These are phyloP conservation scores for Microcaecilia unicolor DNA, from an alignment of 2,797 vertebrate genomes.

Conservation along the genomic window DNA sequence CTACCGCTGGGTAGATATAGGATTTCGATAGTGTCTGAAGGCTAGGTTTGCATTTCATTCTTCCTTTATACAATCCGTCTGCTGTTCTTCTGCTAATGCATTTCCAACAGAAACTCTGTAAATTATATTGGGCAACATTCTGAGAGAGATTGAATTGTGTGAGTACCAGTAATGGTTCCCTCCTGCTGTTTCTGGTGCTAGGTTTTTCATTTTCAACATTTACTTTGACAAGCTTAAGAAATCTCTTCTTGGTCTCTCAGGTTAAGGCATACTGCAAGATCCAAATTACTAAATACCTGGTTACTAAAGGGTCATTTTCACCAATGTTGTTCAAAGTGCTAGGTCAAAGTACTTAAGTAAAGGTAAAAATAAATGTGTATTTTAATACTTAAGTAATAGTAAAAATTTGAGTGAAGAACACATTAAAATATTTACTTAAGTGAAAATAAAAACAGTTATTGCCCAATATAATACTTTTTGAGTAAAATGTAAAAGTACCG, in stretches of 20 bases:
- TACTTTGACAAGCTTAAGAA: background rate
- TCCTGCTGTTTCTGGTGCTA: constrained; percentile 32
- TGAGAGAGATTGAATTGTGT: constrained; percentile 40
- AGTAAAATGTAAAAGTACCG: too few relatives aligned
- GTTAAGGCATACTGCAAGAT: too few relatives aligned
- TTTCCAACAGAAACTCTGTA: constrained; percentile 57
- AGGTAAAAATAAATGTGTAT: too few relatives aligned
- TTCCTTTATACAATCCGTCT: constrained; percentile 38
- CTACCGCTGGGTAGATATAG: constrained; percentile 32
- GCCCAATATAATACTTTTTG: too few relatives aligned
- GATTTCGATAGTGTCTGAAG: constrained; percentile 35
- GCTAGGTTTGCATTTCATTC: constrained; percentile 37
- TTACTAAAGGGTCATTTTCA: too few relatives aligned
- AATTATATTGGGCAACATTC: constrained; percentile 60
- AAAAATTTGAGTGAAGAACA: too few relatives aligned
- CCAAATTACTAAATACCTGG: too few relatives aligned
- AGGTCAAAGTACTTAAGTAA: constrained; percentile 1
- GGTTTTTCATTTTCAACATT: too few relatives aligned
- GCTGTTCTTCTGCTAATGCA: constrained; percentile 51
- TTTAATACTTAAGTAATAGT: too few relatives aligned
- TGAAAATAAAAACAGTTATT: too few relatives aligned
- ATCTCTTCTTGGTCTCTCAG: constrained; percentile 11
- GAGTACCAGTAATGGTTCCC: constrained; percentile 42
- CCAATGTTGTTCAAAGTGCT: background rate
- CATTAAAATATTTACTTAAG: too few relatives aligned